These are phyloP conservation scores for Agraylea sexmaculata DNA, from an alignment of 1,140 invertebrate species.

Conservation along the genomic window DNA sequence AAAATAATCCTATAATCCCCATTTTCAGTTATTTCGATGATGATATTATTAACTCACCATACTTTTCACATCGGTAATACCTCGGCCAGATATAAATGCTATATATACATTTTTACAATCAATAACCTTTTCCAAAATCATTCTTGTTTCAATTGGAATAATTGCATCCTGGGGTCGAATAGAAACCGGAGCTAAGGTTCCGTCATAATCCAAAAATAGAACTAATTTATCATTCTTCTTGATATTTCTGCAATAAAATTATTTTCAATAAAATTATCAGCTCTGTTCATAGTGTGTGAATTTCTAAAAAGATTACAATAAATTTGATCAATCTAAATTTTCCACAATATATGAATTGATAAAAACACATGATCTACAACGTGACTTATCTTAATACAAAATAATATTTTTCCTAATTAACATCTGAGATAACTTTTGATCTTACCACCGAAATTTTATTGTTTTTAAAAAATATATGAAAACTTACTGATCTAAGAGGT, in stretches of 20 bases:
- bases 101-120: constrained; percentile 80
- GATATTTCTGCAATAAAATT: constrained; percentile 64
- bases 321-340: no score
- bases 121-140: constrained; percentile 66
- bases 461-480: no score
- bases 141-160: constrained; percentile 70
- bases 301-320: no score
- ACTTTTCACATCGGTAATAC: constrained; percentile 74
- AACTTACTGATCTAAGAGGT: no score
- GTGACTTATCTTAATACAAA: no score
- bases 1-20: neutral
- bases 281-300: no score
- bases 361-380: no score
- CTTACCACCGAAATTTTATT: no score
- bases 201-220: constrained; percentile 78
- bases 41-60: constrained; percentile 47
- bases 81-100: constrained; percentile 75
- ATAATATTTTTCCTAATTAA: no score
- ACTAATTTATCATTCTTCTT: constrained; percentile 73
- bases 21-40: neutral
- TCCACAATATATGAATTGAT: no score
- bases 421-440: no score
- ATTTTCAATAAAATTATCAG: no score
- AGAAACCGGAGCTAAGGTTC: constrained; percentile 76
- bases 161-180: constrained; percentile 79